Percentiles rank a stretch among this genome's conserved stretches.
phyloP scores from a whole-genome alignment of 2,113 vertebrate genomes.

The Cariama cristata region DNA sequence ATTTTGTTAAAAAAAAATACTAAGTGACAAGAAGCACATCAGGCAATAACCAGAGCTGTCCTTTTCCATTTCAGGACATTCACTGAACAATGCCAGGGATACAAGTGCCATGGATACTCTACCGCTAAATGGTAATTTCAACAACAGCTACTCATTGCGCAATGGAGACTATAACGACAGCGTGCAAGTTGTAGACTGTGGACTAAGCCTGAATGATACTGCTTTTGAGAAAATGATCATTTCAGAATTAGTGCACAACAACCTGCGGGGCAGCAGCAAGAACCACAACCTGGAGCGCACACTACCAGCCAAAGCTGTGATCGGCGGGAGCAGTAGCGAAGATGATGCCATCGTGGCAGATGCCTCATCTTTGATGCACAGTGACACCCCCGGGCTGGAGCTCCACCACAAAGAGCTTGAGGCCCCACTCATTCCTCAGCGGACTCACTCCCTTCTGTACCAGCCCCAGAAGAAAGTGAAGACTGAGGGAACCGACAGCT shows the following conservation, averaged over 20 bases:
- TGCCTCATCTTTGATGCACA: conserved; percentile 91
- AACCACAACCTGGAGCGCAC: conserved; percentile 89
- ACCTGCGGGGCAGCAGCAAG: conserved; percentile 94
- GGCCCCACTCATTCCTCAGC: conserved; percentile 96
- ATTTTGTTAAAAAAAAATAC: conserved; percentile 23
- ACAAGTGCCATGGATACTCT: conserved; percentile 99
- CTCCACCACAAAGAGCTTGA: conserved; percentile 92
- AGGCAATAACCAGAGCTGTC: conserved; percentile 46
- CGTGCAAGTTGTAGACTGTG: conserved; percentile 96
- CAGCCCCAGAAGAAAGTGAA: conserved; percentile 97
- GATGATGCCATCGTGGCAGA: conserved; percentile 91
- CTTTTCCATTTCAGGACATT: conserved; percentile 92
- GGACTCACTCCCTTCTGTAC: conserved; percentile 99
- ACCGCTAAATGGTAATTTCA: conserved; percentile 99
- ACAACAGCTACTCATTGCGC: conserved; percentile 98
- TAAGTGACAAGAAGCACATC: neutral
- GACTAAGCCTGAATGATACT: conserved; percentile 96
- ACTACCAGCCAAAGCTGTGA: conserved; percentile 84
- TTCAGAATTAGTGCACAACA: conserved; percentile 99
- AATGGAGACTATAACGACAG: conserved; percentile 93
- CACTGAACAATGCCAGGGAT: conserved; percentile 99
- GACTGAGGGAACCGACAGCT: conserved; percentile 87
- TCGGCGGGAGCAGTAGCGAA: conserved; percentile 89
- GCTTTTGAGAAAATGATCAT: conserved; percentile 99
- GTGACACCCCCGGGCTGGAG: conserved; percentile 86